These are phyloP conservation scores for Pectinophora gossypiella DNA, from an alignment of 1,140 invertebrate genomes.

Conservation along the genomic window DNA sequence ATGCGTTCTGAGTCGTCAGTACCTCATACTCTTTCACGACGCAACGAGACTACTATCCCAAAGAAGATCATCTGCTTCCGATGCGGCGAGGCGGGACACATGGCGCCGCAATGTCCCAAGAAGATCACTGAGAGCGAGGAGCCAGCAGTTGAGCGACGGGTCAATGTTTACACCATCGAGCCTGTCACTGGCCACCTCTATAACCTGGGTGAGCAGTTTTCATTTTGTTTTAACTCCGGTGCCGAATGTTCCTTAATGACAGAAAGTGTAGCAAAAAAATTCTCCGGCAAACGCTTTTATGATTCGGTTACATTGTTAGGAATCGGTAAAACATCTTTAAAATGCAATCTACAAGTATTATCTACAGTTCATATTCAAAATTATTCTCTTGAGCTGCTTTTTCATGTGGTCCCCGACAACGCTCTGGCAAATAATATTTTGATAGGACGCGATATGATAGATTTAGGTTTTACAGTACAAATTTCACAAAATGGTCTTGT, in stretches of 20 bases:
- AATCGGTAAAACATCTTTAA: background rate
- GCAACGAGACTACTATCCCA: background rate
- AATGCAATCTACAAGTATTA: background rate
- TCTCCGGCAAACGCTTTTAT: background rate
- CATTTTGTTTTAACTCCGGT: constrained; percentile 1
- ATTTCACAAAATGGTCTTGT: background rate
- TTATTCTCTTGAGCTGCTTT: background rate
- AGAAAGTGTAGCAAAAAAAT: background rate
- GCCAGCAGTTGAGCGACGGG: background rate
- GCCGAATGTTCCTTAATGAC: background rate
- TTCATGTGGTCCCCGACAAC: background rate
- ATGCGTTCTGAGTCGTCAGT: background rate
- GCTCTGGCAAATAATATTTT: background rate
- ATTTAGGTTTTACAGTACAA: background rate
- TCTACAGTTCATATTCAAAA: background rate
- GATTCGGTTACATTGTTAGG: background rate
- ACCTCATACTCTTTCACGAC: background rate
- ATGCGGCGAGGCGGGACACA: background rate
- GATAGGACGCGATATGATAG: background rate
- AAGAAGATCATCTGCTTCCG: background rate
- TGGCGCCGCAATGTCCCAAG: background rate
- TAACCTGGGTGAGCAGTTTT: background rate
- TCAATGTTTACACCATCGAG: background rate
- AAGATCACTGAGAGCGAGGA: background rate
- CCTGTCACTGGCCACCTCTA: background rate